Evolutionary conservation across 2,113 vertebrate genomes (phyloP), one percentile per base, ranked within the genome.

Genomic region (Catharus fuscescens): DNA sequence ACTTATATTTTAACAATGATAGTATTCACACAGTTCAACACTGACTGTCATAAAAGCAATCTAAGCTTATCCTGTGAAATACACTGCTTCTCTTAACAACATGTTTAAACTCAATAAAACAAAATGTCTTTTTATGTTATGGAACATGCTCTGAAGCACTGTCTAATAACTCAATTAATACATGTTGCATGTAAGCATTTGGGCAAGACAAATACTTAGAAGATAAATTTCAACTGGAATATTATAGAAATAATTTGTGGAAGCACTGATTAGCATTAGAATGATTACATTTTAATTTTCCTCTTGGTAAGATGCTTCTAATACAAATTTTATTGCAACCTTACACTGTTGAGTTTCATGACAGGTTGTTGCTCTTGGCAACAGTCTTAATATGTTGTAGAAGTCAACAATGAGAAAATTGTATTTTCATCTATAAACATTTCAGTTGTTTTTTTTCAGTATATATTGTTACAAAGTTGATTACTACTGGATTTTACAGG

Each of bases 351-450:
- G 66, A 89, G 95, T 95, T 96, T 96, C 78, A 91, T 81, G 93
- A 93, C 72, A 93, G 38, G 56, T 54, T 97, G 97, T 52, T 98
- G 97, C 97, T 94, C 94, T 69, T 97, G 93, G 97, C 96, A 98
- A 97, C 97, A 8, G 62, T 64, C 44, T 82, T 95, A 93, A 42
- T 87, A 84, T 34, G 73, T 88, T 21, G 18, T 48, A 80, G 65
- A 52, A 86, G 64, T 82, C 61, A 92, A 95, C 14, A 96, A 93
- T 86, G 54, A 86, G 69, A 95, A 96, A 95, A 74, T n/a, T n/a
- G 42, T 86, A 88, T 92, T 96, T 88, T 93, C 78, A 71, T 61
- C 70, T 89, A 61, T n/a, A 82, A 96, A 93, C 93, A 79, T 69
- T 28, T 93, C 44, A 82, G 23, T 61, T 77, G 65, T 56, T 96